Evolutionary conservation across 2,797 vertebrate species (phyloP), one percentile per base, ranked within the genome.

Genomic region (Pagetopsis macropterus): DNA sequence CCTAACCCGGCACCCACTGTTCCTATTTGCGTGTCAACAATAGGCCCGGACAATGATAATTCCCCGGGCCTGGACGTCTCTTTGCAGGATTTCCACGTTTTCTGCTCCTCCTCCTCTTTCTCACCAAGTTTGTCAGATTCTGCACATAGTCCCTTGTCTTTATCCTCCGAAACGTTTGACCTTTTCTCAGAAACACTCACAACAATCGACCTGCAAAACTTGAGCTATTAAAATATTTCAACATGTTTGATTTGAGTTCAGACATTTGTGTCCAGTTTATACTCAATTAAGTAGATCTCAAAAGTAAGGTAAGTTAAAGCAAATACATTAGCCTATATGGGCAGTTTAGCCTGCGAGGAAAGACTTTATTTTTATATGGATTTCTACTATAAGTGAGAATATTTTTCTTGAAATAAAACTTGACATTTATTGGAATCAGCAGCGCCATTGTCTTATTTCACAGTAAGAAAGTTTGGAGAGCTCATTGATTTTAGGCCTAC

Each of bases 331-430:
- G 77, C 86, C 89, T 93, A 81, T 31, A 31, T 65, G 48, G 68
- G 17, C 9, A 91, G 89, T 94, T 93, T 87, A 92, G 73, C 93
- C 90, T 89, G 91, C 62, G 62, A 92, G 92, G 89, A 87, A 84
- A 94, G 40, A 44, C 1, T 96, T 96, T 97, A 96, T 98, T 98
- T 97, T 97, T 97, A 93, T 97, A 97, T 95, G 90, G 81, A 95
- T 93, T 94, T 93, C 88, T 89, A 90, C 93, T 94, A 91, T 94
- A 80, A 93, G 92, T 94, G 91, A 94, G 66, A 86, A 76, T 97
- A 97, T 97, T 96, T 97, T 97, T 86, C 93, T 93, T 96, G 95
- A 96, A 99, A 97, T 97, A 97, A 97, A 96, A 95, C 92, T 87
- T 94, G 94, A 93, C 94, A 94, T 94, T 92, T 91, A 94, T 94